Evolutionary conservation across 1,140 invertebrate genomes (phyloP).

Genomic region (Druon quercuslanigerum): DNA sequence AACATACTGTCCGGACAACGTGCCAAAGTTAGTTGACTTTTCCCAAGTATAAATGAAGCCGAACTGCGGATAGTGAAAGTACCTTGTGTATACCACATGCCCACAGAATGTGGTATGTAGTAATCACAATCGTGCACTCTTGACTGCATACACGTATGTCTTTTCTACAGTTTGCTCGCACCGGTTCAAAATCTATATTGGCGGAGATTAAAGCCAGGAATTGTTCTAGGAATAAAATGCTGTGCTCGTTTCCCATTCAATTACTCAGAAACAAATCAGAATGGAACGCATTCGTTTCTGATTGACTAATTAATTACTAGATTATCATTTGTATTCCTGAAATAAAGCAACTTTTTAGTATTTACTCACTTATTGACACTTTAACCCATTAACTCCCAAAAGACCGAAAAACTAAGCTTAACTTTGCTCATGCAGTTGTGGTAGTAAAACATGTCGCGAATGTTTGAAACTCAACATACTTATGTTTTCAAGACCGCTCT

Average conservation of each 20-base stretch:
- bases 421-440: too few species aligned
- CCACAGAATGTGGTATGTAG: neutral
- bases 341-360: neutral
- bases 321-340: neutral
- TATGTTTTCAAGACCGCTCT: too few species aligned
- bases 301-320: neutral
- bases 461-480: too few species aligned
- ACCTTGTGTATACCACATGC: slow-evolving; percentile 27
- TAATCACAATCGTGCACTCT: slow-evolving; percentile 19
- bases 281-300: neutral
- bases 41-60: slow-evolving; percentile 54
- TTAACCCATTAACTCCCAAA: too few species aligned
- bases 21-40: slow-evolving; percentile 56
- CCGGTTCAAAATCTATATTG: neutral
- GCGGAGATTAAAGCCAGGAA: too few species aligned
- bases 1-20: slow-evolving; percentile 49
- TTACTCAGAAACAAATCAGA: neutral
- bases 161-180: neutral
- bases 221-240: neutral
- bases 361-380: neutral
- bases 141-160: neutral
- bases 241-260: neutral
- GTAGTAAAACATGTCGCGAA: too few species aligned
- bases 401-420: too few species aligned
- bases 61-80: slow-evolving; percentile 57